Percentiles rank a stretch among this genome's conserved stretches.
Evolutionary conservation across 2,113 vertebrate species (phyloP).

Genomic region (Pimephales promelas): DNA sequence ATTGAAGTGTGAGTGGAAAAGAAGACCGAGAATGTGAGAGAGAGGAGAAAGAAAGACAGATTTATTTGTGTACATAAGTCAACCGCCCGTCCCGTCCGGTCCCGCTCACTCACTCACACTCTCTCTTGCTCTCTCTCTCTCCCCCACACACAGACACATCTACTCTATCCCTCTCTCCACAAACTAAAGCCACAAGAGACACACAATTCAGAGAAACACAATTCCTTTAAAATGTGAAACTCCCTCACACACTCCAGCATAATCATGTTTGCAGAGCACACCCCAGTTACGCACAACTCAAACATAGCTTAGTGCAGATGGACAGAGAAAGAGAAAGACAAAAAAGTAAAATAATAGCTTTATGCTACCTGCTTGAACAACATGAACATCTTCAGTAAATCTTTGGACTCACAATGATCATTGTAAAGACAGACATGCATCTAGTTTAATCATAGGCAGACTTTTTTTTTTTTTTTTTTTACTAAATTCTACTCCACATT

Average conservation of each 20-base stretch:
- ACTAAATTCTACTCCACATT: background rate
- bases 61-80: conserved; percentile 66
- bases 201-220: conserved; percentile 55
- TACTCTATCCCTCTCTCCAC: conserved; percentile 56
- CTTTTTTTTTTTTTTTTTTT: too few species aligned
- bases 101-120: conserved; percentile 29
- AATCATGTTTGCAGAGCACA: conserved; percentile 22
- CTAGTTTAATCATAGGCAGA: background rate
- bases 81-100: too few species aligned
- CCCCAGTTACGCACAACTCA: background rate
- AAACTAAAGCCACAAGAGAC: conserved; percentile 49
- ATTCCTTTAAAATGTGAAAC: conserved; percentile 3
- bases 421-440: background rate
- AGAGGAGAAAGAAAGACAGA: conserved; percentile 48
- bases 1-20: conserved; percentile 45
- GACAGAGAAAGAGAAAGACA: background rate
- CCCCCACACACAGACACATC: conserved; percentile 46
- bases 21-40: background rate
- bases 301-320: background rate
- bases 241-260: conserved; percentile 2
- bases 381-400: background rate
- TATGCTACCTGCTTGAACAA: background rate
- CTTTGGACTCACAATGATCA: background rate
- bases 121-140: conserved; percentile 39
- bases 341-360: background rate